Evolutionary conservation across 2,888 invertebrate genomes (phyloP).

Genomic region (Hirudinaria manillensis): DNA sequence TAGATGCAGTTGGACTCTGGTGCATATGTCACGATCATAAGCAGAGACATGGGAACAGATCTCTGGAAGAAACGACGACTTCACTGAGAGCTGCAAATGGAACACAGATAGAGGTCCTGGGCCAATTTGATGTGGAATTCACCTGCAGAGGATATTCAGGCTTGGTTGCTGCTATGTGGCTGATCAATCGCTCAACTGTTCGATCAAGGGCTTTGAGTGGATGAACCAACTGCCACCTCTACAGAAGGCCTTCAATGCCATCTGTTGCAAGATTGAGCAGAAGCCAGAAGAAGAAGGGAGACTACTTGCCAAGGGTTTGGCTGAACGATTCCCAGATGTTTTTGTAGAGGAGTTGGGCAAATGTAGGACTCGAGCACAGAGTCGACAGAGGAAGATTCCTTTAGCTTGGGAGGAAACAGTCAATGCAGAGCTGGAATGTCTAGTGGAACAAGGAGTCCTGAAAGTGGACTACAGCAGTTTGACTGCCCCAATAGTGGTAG

Average conservation of each 20-base stretch:
- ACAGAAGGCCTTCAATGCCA: background rate
- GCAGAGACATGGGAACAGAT: background rate
- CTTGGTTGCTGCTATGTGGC: slow-evolving; percentile 2
- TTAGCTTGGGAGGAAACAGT: background rate
- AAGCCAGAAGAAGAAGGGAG: slow-evolving; percentile 2
- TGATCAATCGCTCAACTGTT: background rate
- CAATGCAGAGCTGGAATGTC: slow-evolving; percentile 1
- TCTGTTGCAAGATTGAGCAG: slow-evolving; percentile 12
- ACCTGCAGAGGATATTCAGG: background rate
- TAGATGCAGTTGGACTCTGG: slow-evolving; percentile 1
- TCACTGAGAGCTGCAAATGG: background rate
- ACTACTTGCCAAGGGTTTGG: background rate
- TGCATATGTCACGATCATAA: too few species aligned
- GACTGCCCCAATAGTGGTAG: slow-evolving; percentile 2
- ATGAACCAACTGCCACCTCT: slow-evolving; percentile 16
- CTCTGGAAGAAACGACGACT: background rate
- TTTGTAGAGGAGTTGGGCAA: background rate
- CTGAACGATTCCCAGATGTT: background rate
- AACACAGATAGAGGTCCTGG: background rate
- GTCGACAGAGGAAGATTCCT: slow-evolving; percentile 12
- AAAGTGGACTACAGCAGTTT: slow-evolving; percentile 7
- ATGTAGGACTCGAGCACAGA: background rate
- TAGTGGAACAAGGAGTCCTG: slow-evolving; percentile 18
- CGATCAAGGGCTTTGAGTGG: slow-evolving; percentile 19
- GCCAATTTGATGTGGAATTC: background rate